Base-by-base conservation (phyloP, 2,888 invertebrate genomes). In the Pinctada fucata region DNA sequence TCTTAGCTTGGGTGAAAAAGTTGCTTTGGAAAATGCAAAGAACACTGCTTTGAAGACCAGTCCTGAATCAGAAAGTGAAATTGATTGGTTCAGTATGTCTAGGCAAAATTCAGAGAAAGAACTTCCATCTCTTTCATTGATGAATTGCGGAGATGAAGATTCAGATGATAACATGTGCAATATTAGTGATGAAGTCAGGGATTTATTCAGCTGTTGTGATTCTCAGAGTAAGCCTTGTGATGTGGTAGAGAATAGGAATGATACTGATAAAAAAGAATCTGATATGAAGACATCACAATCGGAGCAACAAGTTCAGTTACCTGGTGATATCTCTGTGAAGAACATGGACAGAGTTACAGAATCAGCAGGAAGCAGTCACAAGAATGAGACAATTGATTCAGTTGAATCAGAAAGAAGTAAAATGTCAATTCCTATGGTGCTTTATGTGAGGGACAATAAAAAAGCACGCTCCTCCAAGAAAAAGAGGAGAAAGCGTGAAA, bases 171-270 rank as follows among this genome's bases (percentile, higher is more conserved):
- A 52, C 10, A 5, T 52, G 58, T 52, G 58, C 58, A 52, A 52
- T 52, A 52, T 52, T 52, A 65, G 68, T 2, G 63, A 69, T 50
- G 48, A 72, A n/a, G 66, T 68, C 3, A 73, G 65, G 31, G 51
- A 52, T 52, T 72, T 79, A 10, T 82, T 80, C 10, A 76, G 81
- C 51, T 77, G 80, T 52, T 79, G 80, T 68, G 82, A 80, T 70
- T 80, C 82, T 68, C 82, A 84, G 45, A 74, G 76, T 82, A 81
- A 82, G n/a, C n/a, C n/a, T 48, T 51, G 16, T 71, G 76, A 80
- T 2, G 70, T 64, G 49, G 83, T 83, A 67, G 82, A 82, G n/a
- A 58, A 70, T 52, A 58, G 67, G 51, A 72, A 73, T 51, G 73
- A 78, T 13, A 75, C 73, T 52, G 58, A 5, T 10, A 52, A 52